Percentiles rank a stretch among this genome's conserved stretches.
These are phyloP conservation scores for Drosophila kokeensis DNA, from an alignment of 2,888 invertebrate genomes.

Conservation along the genomic window DNA sequence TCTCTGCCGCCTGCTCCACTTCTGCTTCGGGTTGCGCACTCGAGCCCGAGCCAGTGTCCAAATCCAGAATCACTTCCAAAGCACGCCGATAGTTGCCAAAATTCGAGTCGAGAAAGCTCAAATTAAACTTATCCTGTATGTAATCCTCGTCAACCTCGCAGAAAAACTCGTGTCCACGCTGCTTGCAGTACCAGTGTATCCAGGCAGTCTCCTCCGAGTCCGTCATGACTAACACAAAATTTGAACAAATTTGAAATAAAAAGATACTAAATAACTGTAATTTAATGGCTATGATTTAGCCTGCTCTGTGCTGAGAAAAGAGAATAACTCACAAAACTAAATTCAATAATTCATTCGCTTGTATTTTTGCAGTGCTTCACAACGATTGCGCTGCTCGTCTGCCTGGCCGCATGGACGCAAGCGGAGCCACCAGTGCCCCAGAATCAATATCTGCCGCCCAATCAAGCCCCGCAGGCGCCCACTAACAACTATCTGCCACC, in stretches of 20 bases:
- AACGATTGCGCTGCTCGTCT: slow-evolving; percentile 83
- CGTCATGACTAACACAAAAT: slow-evolving; percentile 90
- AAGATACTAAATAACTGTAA: neutral
- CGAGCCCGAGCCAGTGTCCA: slow-evolving; percentile 90
- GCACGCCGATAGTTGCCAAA: slow-evolving; percentile 99
- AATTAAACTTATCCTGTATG: slow-evolving; percentile 99
- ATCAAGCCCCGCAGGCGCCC: slow-evolving; percentile 81
- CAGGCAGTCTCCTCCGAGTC: slow-evolving; percentile 99
- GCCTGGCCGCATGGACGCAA: slow-evolving; percentile 79
- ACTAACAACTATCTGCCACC: slow-evolving; percentile 86
- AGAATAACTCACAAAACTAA: too few relatives aligned
- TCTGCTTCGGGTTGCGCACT: slow-evolving; percentile 98
- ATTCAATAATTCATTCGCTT: neutral
- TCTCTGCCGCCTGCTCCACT: slow-evolving; percentile 99
- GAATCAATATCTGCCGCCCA: slow-evolving; percentile 85
- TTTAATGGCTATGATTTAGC: slow-evolving; percentile 8
- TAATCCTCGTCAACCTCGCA: slow-evolving; percentile 99
- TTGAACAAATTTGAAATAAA: neutral
- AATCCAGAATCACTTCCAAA: slow-evolving; percentile 98
- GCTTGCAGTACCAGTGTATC: slow-evolving; percentile 99
- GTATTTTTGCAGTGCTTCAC: slow-evolving; percentile 79
- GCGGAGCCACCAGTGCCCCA: slow-evolving; percentile 85
- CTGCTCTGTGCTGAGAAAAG: slow-evolving; percentile 5
- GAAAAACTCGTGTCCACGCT: slow-evolving; percentile 99
- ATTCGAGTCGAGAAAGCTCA: slow-evolving; percentile 99